Evolutionary conservation across 2,113 vertebrate genomes (phyloP).

Genomic region (Seriola aureovittata): DNA sequence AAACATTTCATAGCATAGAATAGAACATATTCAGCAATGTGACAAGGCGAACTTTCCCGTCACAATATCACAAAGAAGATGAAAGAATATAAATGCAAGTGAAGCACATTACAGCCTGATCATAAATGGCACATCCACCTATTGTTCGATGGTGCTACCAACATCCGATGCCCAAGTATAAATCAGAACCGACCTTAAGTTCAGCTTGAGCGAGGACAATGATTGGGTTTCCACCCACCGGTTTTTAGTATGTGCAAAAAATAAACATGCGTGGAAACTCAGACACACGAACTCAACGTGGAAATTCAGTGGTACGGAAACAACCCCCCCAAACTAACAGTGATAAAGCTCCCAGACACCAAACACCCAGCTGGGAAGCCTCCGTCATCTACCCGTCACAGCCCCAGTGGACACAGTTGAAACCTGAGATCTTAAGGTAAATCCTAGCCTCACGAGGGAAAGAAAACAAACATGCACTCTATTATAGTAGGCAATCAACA

Average conservation of each 20-base stretch:
- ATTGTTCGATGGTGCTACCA: too few species aligned
- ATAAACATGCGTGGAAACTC: not conserved
- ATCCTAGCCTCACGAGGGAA: not conserved
- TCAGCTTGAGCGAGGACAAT: not conserved
- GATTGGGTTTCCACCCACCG: not conserved
- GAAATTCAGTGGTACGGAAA: not conserved
- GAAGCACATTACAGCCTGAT: too few species aligned
- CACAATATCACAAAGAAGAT: too few species aligned
- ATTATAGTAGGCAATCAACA: not conserved
- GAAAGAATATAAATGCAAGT: too few species aligned
- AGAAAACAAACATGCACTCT: not conserved
- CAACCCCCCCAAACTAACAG: not conserved
- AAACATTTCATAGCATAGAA: too few species aligned
- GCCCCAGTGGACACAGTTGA: not conserved
- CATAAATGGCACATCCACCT: too few species aligned
- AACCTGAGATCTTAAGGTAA: slow-evolving; percentile 21
- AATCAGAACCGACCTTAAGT: not conserved
- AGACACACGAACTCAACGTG: not conserved
- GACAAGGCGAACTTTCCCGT: too few species aligned
- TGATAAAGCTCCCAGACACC: not conserved
- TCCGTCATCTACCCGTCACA: slow-evolving; percentile 9
- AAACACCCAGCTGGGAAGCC: not conserved
- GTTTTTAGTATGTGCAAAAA: not conserved
- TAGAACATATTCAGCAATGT: too few species aligned
- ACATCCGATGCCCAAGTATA: not conserved